Evolutionary conservation across 2,113 vertebrate species (phyloP), one percentile per base, ranked within the genome.

Genomic region (Zosterops japonicus): DNA sequence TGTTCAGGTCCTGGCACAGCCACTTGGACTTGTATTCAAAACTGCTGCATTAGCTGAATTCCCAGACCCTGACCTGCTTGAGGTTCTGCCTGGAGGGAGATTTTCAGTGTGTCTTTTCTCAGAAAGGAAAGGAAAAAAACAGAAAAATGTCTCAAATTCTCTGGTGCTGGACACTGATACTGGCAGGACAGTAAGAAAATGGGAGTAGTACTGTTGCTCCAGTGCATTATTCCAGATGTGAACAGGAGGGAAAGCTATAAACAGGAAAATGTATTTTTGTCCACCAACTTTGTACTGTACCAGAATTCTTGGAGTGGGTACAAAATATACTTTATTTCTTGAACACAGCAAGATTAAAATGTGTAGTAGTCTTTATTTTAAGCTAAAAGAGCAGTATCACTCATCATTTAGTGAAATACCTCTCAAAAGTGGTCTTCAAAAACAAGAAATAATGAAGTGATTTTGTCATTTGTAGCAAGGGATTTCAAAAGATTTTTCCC

Each of bases 181-280:
- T 96, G 96, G 94, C 93, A 92, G 86, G 74, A 89, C 75, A 92
- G 83, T 87, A 69, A 90, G 90, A 95, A 97, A 96, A 85, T 92
- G 65, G 93, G 92, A 95, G 92, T 95, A 92, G 82, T 56, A 28
- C 52, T 89, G 44, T 53, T 85, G 47, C 35, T 94, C 18, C 61
- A 89, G 79, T 96, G 85, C 93, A 92, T 94, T 96, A 93, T 97
- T 96, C 96, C 95, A 97, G 94, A 96, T 96, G 94, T 95, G 95
- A 96, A 78, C 60, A 94, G 90, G 79, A 94, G 76, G 56, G 53
- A 97, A 96, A 64, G 87, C 88, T 93, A 97, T 94, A 93, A 97
- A 96, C 95, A 96, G 64, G 95, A 96, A 97, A 96, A 83, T 64
- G 60, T 94, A 88, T 86, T 96, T 96, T 89, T 92, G 79, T 94